Evolutionary conservation across 2,797 vertebrate genomes (phyloP), one percentile per base, ranked within the genome.

Genomic region (Enteromius anoplus): DNA sequence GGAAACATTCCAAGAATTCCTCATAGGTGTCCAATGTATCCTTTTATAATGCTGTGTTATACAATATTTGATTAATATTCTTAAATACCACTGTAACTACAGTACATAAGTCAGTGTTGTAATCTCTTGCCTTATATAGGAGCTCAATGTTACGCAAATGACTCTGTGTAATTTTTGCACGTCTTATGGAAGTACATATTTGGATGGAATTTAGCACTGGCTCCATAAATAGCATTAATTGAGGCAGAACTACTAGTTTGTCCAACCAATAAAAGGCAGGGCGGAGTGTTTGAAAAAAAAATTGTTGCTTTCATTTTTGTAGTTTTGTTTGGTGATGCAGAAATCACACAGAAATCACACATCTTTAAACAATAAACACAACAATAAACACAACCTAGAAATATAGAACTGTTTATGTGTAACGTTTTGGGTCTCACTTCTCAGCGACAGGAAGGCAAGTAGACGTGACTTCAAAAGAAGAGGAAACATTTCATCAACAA

Each of bases 1-100:
- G 49, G 71, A 81, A 73, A 72, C 72, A 84, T 70, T 72, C 55
- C 60, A 84, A 66, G 17, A 77, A 84, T 84, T 71, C 73, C 51
- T 80, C 53, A 72, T 40, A 69, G 17, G 42, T 86, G 42, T 68
- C 51, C 45, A 68, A 60, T 49, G 14, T 34, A 47, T 71, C 53
- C 64, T 84, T 60, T 77, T 86, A 55, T 78, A 77, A 71, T 76
- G 58, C 26, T 55, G n/a, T 15, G 66, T 71, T 66, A 26, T 12
- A 68, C 60, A 73, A 17, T 58, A 29, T 66, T 65, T 70, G 53
- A 77, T 78, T 77, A 14, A 62, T 47, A 62, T 60, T 58, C 47
- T 40, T 55, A 42, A 62, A 64, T 62, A 81, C 15, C 26, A 45
- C 47, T 82, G 34, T 58, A 68, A 42, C 23, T 55, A 34, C 3